phyloP scores from a whole-genome alignment of 1,140 invertebrate genomes.

The Anoplolepis gracilipes region DNA sequence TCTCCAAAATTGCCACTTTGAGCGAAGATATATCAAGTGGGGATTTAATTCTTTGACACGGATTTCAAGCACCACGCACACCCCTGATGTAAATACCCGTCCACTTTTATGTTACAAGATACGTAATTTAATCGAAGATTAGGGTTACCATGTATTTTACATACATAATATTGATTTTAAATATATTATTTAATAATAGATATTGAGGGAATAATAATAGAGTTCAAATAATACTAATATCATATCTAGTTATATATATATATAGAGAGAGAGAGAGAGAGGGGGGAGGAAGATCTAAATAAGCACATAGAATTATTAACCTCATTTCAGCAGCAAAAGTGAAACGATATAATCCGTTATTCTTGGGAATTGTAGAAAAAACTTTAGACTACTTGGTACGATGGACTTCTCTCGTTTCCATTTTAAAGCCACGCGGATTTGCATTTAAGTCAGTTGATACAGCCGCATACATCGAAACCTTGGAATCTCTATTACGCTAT shows the following conservation, averaged over 20 bases:
- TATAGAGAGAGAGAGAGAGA: not conserved
- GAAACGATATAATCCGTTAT: conserved; percentile 56
- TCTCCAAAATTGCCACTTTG: conserved; percentile 45
- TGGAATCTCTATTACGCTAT: conserved; percentile 8
- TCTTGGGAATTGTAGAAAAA: conserved; percentile 56
- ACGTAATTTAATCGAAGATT: not conserved
- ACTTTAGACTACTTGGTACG: not conserved
- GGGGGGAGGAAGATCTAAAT: not conserved
- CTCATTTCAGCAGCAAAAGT: conserved; percentile 27
- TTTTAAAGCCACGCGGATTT: conserved; percentile 52
- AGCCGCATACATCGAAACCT: not conserved
- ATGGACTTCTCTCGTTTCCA: conserved; percentile 53
- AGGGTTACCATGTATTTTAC: not conserved
- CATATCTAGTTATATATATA: too few relatives aligned
- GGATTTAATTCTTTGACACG: conserved; percentile 32
- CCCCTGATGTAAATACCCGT: conserved; percentile 19
- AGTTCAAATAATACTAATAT: not conserved
- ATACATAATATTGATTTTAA: not conserved
- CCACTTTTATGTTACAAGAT: not conserved
- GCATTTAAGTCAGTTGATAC: conserved; percentile 53
- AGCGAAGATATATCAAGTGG: conserved; percentile 33
- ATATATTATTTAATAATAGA: not conserved
- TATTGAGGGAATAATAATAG: not conserved
- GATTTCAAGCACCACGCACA: not conserved
- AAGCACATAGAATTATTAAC: conserved; percentile 4